Evolutionary conservation across 2,888 invertebrate species (phyloP).

Genomic region (Drosophila lutescens): DNA sequence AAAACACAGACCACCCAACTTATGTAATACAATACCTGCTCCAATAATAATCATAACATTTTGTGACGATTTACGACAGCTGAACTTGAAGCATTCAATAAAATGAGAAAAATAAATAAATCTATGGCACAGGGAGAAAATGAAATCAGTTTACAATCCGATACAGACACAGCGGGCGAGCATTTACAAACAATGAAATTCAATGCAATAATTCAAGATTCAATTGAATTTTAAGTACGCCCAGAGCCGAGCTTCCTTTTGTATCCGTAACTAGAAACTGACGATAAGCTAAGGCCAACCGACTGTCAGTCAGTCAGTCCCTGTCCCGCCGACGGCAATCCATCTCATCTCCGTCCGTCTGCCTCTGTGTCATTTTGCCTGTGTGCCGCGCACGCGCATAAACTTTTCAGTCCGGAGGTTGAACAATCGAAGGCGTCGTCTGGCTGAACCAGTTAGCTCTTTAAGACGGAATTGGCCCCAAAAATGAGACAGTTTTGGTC

Average conservation of each 20-base stretch:
- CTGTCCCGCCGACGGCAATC: slow-evolving; percentile 69
- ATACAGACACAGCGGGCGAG: slow-evolving; percentile 59
- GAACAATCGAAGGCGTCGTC: slow-evolving; percentile 42
- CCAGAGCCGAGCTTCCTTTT: slow-evolving; percentile 46
- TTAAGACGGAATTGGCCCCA: slow-evolving; percentile 69
- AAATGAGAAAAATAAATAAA: slow-evolving; percentile 74
- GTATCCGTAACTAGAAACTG: slow-evolving; percentile 68
- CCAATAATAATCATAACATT: slow-evolving; percentile 46
- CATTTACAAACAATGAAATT: slow-evolving; percentile 82
- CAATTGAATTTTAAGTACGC: slow-evolving; percentile 83
- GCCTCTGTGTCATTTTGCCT: slow-evolving; percentile 36
- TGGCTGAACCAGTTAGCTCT: slow-evolving; percentile 31
- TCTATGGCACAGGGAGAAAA: slow-evolving; percentile 66
- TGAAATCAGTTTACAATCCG: slow-evolving; percentile 76
- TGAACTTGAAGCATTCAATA: slow-evolving; percentile 62
- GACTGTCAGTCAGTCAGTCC: slow-evolving; percentile 48
- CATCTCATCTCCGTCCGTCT: slow-evolving; percentile 61
- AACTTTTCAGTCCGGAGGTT: slow-evolving; percentile 16
- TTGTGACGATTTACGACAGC: slow-evolving; percentile 65
- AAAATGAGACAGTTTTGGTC: slow-evolving; percentile 19
- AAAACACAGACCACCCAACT: slow-evolving; percentile 34
- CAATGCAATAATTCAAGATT: slow-evolving; percentile 83
- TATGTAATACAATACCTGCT: slow-evolving; percentile 40
- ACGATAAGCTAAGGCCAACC: slow-evolving; percentile 34
- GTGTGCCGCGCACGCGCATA: slow-evolving; percentile 68